phyloP scores from a whole-genome alignment of 2,888 invertebrate species.

The Chymomyza caudatula region DNA sequence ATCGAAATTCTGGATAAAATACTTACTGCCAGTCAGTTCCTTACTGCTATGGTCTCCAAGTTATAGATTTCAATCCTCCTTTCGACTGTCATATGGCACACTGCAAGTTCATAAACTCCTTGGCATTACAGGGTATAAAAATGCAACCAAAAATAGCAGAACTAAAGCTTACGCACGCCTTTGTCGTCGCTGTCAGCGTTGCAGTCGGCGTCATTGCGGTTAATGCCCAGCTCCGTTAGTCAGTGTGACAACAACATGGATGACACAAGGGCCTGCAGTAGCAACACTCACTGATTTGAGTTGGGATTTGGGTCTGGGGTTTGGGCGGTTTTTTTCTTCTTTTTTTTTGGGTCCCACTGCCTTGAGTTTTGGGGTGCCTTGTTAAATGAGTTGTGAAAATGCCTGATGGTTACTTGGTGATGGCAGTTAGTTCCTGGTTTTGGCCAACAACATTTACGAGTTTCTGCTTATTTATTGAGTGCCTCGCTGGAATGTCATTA shows the following conservation, averaged over 20 bases:
- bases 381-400: conserved; percentile 71
- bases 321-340: neutral
- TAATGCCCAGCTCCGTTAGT: neutral
- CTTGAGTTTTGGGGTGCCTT: conserved; percentile 12
- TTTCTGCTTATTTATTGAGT: conserved; percentile 15
- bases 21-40: too few species aligned
- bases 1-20: too few species aligned
- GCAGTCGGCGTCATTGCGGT: neutral
- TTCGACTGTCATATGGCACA: too few species aligned
- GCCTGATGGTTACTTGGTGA: conserved; percentile 45
- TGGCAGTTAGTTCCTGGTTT: neutral
- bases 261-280: neutral
- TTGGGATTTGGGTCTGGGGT: neutral
- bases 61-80: too few species aligned
- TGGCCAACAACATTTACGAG: neutral
- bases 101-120: too few species aligned
- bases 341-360: neutral
- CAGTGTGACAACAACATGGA: too few species aligned
- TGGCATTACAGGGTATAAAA: too few species aligned
- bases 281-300: neutral
- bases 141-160: neutral
- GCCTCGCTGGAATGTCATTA: conserved; percentile 23
- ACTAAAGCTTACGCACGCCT: neutral
- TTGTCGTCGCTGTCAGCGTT: neutral
- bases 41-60: too few species aligned